Evolutionary conservation across 2,888 invertebrate species (phyloP).

Genomic region (Cheilosia soror): DNA sequence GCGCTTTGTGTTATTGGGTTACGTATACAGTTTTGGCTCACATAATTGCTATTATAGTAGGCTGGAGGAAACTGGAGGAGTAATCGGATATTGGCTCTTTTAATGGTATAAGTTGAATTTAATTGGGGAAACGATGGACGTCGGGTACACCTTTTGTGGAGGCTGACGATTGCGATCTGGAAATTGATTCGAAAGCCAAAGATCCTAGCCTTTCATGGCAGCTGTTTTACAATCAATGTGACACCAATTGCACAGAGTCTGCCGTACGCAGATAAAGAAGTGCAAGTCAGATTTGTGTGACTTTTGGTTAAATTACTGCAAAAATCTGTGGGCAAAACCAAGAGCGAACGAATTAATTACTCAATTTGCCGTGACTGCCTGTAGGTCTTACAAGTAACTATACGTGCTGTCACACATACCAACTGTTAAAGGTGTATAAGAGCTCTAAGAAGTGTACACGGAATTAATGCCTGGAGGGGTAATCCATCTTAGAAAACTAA

Average conservation of each 20-base stretch:
- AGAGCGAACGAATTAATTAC: too few species aligned
- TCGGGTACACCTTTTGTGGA: constrained; percentile 9
- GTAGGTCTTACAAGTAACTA: too few species aligned
- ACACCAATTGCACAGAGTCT: neutral
- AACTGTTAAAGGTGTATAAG: too few species aligned
- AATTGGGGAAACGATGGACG: constrained; percentile 40
- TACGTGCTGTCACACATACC: too few species aligned
- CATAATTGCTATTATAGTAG: constrained; percentile 15
- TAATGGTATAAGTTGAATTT: constrained; percentile 22
- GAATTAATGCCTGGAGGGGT: too few species aligned
- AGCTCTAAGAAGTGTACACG: too few species aligned
- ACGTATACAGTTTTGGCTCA: neutral
- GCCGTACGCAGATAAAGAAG: too few species aligned
- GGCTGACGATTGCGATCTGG: constrained; percentile 9
- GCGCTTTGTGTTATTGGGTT: constrained; percentile 23
- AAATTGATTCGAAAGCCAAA: constrained; percentile 10
- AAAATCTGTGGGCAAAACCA: too few species aligned
- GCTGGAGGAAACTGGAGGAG: constrained; percentile 47
- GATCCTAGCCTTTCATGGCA: neutral
- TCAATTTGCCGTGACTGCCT: too few species aligned
- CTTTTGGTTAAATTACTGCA: too few species aligned
- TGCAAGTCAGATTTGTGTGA: too few species aligned
- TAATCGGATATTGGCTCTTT: constrained; percentile 53
- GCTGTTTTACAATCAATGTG: neutral
- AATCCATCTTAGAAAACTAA: too few species aligned